Percentiles rank a stretch among this genome's conserved stretches.
Conservation (phyloP, 2,113 vertebrate species). For the Ceuthmochares aereus region DNA sequence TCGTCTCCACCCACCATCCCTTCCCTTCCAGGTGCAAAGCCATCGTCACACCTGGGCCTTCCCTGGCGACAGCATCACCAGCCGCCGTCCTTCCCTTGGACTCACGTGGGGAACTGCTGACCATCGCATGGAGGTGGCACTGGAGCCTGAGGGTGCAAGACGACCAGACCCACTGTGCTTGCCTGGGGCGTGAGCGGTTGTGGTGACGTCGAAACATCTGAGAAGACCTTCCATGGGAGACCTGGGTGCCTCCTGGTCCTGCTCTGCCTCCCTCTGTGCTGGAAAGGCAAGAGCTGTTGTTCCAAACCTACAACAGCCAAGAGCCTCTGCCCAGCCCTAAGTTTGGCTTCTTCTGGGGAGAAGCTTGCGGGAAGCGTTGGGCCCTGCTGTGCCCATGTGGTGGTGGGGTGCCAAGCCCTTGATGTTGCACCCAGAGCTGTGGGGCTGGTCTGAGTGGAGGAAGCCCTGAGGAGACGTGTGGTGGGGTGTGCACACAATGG, state of each 20-base stretch:
- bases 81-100: background rate
- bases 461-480: background rate
- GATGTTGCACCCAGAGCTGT: fast-evolving
- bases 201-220: background rate
- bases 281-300: background rate
- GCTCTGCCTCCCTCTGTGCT: background rate
- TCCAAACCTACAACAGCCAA: background rate
- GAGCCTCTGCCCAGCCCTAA: background rate
- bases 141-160: background rate
- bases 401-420: background rate
- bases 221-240: background rate
- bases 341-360: background rate
- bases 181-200: background rate
- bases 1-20: background rate
- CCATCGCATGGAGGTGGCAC: background rate
- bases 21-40: background rate
- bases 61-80: background rate
- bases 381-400: background rate
- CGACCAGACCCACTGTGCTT: conserved; percentile 2
- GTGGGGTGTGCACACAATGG: background rate
- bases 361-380: background rate
- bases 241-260: background rate
- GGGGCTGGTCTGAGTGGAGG: background rate
- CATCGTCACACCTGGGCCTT: background rate
- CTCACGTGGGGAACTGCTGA: fast-evolving